Evolutionary conservation across 2,113 vertebrate species (phyloP), one percentile per base, ranked within the genome.

Genomic region (Bambusicola thoracicus): DNA sequence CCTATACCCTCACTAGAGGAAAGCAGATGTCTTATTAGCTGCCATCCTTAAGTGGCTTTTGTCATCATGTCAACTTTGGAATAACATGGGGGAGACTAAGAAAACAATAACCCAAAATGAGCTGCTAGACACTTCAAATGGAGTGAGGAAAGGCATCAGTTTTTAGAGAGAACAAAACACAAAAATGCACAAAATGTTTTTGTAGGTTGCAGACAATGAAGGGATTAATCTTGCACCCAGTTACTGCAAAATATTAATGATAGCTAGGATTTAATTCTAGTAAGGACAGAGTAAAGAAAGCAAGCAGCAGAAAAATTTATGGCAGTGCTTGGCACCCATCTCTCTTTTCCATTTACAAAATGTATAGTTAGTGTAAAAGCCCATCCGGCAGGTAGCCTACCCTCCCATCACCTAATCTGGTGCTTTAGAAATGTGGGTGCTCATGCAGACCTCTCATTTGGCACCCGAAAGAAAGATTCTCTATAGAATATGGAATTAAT

Each of bases 11-110:
- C 2, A 0, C 38, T n/a, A n/a, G 53, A 55, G 66, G 68, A 95
- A 95, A 85, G 58, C 85, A 92, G 93, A 81, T 94, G 84, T 81
- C 92, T 87, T 84, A 93, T 95, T 93, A 89, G 84, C 84, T 89
- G 53, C 62, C 78, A 53, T 58, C 61, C 89, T 89, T 96, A 90
- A 95, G 77, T 90, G 92, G 51, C 93, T 95, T 94, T 95, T 96
- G 78, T 96, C 77, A 82, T 81, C 74, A 2, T 41, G 62, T 89
- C 92, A 93, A 1, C 74, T 77, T 87, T 89, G 67, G 69, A 89
- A 77, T 73, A 91, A 87, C 78, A 85, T 19, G 10, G 56, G 40
- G 46, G 30, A 0, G 5, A 29, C 6, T 13, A 34, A 29, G 22
- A 16, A 7, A 61, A 44, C 43, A 82, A 32, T 27, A 41, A 87